These are phyloP conservation scores for Otus sunia DNA, from an alignment of 2,113 vertebrate genomes.

Conservation along the genomic window DNA sequence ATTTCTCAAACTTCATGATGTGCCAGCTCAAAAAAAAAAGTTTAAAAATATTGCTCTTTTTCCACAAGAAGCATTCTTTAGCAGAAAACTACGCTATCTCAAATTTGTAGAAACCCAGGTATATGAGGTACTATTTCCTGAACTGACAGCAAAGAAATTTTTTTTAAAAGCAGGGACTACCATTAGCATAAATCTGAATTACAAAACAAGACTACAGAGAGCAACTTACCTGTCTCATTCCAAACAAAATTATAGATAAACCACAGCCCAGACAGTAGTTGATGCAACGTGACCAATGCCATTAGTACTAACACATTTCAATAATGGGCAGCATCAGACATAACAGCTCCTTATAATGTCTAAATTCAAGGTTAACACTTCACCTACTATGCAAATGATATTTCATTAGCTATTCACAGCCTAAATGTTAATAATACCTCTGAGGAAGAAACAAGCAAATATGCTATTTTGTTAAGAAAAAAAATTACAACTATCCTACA, in stretches of 20 bases:
- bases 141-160: no score
- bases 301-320: neutral
- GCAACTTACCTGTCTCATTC: no score
- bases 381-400: neutral
- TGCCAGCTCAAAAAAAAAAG: no score
- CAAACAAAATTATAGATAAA: neutral
- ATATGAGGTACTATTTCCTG: no score
- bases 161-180: no score
- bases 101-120: no score
- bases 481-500: neutral
- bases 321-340: neutral
- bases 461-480: neutral
- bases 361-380: neutral
- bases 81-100: no score
- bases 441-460: neutral
- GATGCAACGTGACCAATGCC: neutral
- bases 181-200: no score
- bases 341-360: neutral
- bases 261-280: neutral
- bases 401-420: neutral
- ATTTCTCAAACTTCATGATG: neutral
- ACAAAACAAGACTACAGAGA: no score
- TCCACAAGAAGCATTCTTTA: neutral
- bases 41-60: neutral
- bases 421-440: neutral